Conservation (phyloP, 2,888 invertebrate genomes). For the Zaprionus lineosus region DNA sequence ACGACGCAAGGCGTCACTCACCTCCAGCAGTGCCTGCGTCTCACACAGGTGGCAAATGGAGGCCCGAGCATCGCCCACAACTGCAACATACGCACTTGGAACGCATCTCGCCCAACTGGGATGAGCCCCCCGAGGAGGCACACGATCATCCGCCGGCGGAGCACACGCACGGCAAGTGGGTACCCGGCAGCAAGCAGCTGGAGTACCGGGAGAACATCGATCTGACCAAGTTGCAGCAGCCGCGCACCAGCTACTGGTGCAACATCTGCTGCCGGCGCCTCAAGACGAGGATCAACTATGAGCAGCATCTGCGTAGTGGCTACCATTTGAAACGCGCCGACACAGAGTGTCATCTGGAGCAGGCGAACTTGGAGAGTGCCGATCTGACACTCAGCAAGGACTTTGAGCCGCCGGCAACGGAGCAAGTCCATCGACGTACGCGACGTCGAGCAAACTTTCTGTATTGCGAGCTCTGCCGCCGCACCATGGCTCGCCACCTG, state of each 20-base stretch:
- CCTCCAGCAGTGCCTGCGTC: slow-evolving; percentile 84
- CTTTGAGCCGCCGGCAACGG: slow-evolving; percentile 14
- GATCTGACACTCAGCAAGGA: slow-evolving; percentile 38
- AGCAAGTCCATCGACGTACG: slow-evolving; percentile 64
- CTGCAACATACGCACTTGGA: slow-evolving; percentile 68
- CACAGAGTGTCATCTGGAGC: slow-evolving; percentile 88
- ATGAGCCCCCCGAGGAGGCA: slow-evolving; percentile 83
- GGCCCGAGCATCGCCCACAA: slow-evolving; percentile 84
- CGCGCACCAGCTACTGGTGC: slow-evolving; percentile 86
- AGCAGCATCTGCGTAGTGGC: slow-evolving; percentile 89
- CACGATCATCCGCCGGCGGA: slow-evolving; percentile 86
- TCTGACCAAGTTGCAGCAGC: slow-evolving; percentile 57
- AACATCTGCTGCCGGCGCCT: slow-evolving; percentile 90
- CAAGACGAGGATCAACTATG: slow-evolving; percentile 89
- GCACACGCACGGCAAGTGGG: slow-evolving; percentile 90
- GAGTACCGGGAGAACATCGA: slow-evolving; percentile 83
- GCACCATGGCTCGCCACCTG: slow-evolving; percentile 86
- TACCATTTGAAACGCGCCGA: slow-evolving; percentile 87
- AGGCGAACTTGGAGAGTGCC: slow-evolving; percentile 81
- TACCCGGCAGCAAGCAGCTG: slow-evolving; percentile 87
- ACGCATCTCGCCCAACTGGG: slow-evolving; percentile 84
- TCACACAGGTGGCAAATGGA: slow-evolving; percentile 90
- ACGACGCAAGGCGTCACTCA: slow-evolving; percentile 41
- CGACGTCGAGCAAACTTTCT: slow-evolving; percentile 85
- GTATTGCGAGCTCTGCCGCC: slow-evolving; percentile 89